Evolutionary conservation across 2,888 invertebrate species (phyloP), one percentile per base, ranked within the genome.

Genomic region (Melanotus villosus): DNA sequence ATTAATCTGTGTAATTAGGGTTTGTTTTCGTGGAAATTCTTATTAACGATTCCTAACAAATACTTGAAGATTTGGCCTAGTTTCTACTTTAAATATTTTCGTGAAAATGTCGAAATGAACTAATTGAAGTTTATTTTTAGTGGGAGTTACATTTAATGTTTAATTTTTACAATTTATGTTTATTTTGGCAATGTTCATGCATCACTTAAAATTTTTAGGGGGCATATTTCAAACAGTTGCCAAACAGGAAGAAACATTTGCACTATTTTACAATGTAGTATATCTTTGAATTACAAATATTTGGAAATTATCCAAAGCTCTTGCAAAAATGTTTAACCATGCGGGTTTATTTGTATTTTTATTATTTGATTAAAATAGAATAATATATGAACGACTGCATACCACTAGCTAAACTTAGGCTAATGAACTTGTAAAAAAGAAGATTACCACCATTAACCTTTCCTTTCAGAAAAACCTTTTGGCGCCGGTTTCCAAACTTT

Each of bases 331-430:
- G 1, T 43, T 18, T 30, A 16, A 16, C n/a, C 23, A 16, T 18
- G 19, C n/a, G 9, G 21, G 16, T 23, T 47, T 4, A 21, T 14
- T 47, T 50, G 26, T 50, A 30, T 50, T 30, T 50, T 50, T 50
- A 50, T 50, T 50, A 50, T 50, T 50, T 50, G 47, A 47, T 47
- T 23, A 47, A 47, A 47, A 47, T 47, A 47, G 47, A 47, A 47
- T 47, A 19, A 47, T 23, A 23, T 47, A 23, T 47, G 47, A 47
- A n/a, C 47, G n/a, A 18, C 47, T 18, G 47, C n/a, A 47, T 23
- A 16, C 47, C 47, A n/a, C 14, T 23, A n/a, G n/a, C 47, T 41
- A 47, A 21, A 12, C n/a, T 23, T n/a, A 23, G 47, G 47, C 14
- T 47, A 14, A n/a, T 47, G 47, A 47, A 47, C 47, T 23, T 19